Evolutionary conservation across 2,797 vertebrate genomes (phyloP), one percentile per base, ranked within the genome.

Genomic region (Amblyopsis hoosieri): DNA sequence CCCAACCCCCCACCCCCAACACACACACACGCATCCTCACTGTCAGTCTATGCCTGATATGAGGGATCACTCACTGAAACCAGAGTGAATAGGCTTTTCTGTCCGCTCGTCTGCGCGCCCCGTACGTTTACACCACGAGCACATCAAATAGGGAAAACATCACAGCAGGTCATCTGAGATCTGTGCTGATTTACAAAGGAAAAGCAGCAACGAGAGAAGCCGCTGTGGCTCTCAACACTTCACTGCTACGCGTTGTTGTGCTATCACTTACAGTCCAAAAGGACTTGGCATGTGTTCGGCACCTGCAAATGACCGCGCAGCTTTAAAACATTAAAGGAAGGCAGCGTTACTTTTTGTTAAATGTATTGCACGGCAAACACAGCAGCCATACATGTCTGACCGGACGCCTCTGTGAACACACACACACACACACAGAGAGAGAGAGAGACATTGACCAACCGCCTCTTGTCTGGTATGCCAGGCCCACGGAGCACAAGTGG

Each of bases 1-100:
- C 15, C 60, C 45, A 13, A 0, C 53, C 31, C 33, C 12, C 12
- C 60, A 51, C 29, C 29, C 14, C 33, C 63, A 29, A 14, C 14
- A 54, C 33, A 33, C 19, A 4, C 50, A 12, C 49, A 15, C 48
- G 15, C 31, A 56, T 69, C 45, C 23, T 74, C 62, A 81, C 61
- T 88, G 86, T 89, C 83, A 90, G 80, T 84, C 78, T 75, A 68
- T 14, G 66, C 73, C 77, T 80, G 82, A 90, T 87, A 85, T 80
- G 72, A 88, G 77, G 68, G 69, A 84, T 23, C 23, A 83, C 76
- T 78, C 70, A 80, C 83, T 80, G 81, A 83, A 87, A 77, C 66
- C 72, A 45, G 74, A 85, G 81, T 84, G 79, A 76, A 69, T 71
- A 84, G 84, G 72, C 79, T 71, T 67, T 69, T 60, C 79, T 45